Evolutionary conservation across 2,113 vertebrate genomes (phyloP).

Genomic region (Agelaius phoeniceus): DNA sequence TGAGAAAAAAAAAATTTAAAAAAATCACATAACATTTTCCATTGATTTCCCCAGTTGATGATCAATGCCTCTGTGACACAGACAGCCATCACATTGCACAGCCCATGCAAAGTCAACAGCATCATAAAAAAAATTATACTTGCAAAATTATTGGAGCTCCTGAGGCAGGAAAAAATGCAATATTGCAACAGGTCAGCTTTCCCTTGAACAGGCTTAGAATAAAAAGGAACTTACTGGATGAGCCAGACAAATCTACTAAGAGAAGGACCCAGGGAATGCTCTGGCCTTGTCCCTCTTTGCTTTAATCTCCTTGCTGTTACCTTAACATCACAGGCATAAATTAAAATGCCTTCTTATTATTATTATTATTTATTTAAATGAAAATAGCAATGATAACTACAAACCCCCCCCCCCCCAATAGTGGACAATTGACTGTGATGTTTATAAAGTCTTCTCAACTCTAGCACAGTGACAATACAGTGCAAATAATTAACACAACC

Average conservation of each 20-base stretch:
- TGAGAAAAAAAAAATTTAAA: background rate
- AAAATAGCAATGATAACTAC: background rate
- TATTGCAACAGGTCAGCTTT: background rate
- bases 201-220: background rate
- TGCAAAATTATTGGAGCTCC: background rate
- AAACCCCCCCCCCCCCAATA: fast-evolving
- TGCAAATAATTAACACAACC: background rate
- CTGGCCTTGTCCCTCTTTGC: background rate
- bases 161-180: background rate
- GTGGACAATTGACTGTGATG: background rate
- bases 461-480: background rate
- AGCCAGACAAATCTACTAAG: background rate
- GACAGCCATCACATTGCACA: background rate
- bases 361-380: background rate
- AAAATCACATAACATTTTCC: fast-evolving
- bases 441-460: background rate
- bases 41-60: background rate
- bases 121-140: background rate
- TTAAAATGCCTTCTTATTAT: background rate
- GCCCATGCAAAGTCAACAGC: background rate
- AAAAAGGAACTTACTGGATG: background rate
- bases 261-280: background rate
- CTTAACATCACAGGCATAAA: background rate
- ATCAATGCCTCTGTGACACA: background rate
- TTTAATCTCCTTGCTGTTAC: background rate